A percentile compares a stretch with the other conserved stretches of the same genome.
Conservation (phyloP, 2,113 vertebrate species). For the Nyctereutes procyonoides region DNA sequence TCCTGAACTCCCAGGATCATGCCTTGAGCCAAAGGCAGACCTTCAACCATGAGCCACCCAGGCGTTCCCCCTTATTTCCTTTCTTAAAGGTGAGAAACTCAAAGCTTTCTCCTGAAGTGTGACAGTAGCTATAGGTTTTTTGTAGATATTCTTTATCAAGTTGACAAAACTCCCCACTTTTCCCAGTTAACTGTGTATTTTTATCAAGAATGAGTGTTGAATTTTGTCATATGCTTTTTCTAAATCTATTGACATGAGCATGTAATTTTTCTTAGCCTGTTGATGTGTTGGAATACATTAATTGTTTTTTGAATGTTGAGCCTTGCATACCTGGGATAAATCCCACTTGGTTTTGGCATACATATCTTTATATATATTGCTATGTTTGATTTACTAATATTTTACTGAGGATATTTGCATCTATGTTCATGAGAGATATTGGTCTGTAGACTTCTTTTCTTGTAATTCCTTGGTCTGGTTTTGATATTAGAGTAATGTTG, state of each 20-base stretch:
- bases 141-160: background rate
- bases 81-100: background rate
- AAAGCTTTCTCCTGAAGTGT: background rate
- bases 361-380: background rate
- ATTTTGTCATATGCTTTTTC: background rate
- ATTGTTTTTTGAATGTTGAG: background rate
- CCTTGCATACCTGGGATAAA: background rate
- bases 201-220: background rate
- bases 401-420: background rate
- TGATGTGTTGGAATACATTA: background rate
- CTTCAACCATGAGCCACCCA: no score
- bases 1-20: no score
- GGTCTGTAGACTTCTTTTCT: background rate
- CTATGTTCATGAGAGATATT: background rate
- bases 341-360: background rate
- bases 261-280: background rate
- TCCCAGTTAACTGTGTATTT: background rate
- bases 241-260: background rate
- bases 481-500: background rate
- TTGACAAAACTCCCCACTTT: background rate
- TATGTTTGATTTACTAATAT: background rate
- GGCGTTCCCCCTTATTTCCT: background rate
- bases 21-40: no score
- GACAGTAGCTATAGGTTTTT: background rate
- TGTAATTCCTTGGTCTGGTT: background rate